These are phyloP conservation scores for Imbricaverruca yamaguchii DNA, from an alignment of 2,888 invertebrate species.

Conservation along the genomic window DNA sequence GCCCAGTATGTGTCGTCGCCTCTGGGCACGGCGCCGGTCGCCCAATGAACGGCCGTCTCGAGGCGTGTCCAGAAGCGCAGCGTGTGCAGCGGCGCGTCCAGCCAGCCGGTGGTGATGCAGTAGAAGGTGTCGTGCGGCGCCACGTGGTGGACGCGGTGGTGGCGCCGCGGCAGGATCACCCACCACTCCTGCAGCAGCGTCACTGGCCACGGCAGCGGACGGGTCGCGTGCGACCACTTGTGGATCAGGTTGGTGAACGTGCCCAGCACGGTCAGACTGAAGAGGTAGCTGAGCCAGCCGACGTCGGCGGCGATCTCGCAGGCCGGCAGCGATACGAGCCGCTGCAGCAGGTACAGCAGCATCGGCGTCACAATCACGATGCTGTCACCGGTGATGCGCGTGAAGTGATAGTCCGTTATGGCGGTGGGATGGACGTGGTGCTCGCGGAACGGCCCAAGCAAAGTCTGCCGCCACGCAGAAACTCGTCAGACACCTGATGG, in stretches of 20 bases:
- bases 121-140: conserved; percentile 99
- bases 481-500: no score
- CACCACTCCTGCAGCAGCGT: conserved; percentile 81
- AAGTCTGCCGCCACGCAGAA: no score
- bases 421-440: no score
- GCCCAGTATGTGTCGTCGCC: conserved; percentile 97
- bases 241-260: conserved; percentile 99
- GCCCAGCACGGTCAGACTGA: conserved; percentile 87
- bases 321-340: no score
- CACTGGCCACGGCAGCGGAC: conserved; percentile 84
- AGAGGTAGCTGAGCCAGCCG: conserved; percentile 85
- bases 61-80: conserved; percentile 80
- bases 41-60: conserved; percentile 67
- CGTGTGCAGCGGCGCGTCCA: conserved; percentile 92
- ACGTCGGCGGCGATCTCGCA: conserved; percentile 62
- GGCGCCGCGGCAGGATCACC: conserved; percentile 84
- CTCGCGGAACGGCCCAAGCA: no score
- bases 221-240: conserved; percentile 99
- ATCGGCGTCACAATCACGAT: no score
- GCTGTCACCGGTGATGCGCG: no score
- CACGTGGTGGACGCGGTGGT: conserved; percentile 95
- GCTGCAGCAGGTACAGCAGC: no score
- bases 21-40: conserved; percentile 78
- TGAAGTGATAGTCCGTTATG: no score
- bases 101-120: conserved; percentile 98